phyloP scores from a whole-genome alignment of 64 coral and sea anemone genomes.

The Acropora tenuis region DNA sequence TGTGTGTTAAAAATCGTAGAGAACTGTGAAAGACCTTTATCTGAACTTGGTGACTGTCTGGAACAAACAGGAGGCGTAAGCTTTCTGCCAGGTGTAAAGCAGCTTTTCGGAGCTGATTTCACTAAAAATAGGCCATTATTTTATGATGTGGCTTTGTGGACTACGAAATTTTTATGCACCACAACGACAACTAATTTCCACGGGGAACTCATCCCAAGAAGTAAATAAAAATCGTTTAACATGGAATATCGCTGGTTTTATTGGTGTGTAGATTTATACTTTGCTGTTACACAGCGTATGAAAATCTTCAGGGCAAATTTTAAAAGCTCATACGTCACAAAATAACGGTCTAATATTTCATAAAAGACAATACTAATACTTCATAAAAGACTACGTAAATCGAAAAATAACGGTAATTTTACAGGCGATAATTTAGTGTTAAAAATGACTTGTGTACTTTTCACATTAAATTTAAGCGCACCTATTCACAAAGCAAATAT shows the following conservation, averaged over 20 bases:
- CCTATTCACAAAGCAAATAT: conserved; percentile 38
- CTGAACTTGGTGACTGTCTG: no score
- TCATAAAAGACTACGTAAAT: no score
- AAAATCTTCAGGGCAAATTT: neutral
- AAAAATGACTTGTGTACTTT: neutral
- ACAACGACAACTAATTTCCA: neutral
- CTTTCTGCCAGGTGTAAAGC: no score
- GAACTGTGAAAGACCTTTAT: no score
- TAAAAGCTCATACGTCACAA: neutral
- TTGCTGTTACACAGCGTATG: no score
- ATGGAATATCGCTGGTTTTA: neutral
- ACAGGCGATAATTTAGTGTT: neutral
- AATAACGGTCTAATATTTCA: neutral
- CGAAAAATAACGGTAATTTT: neutral
- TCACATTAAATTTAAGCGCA: conserved; percentile 16
- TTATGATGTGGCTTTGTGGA: no score
- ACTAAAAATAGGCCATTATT: no score
- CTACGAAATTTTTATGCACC: neutral
- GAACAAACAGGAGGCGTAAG: no score
- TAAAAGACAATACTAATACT: no score
- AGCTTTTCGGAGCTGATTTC: no score
- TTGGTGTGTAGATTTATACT: neutral
- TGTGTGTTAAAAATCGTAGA: no score
- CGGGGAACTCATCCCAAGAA: neutral
- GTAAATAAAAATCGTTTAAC: neutral